Evolutionary conservation across 2,888 invertebrate species (phyloP), one percentile per base, ranked within the genome.

Genomic region (Phania funesta): DNA sequence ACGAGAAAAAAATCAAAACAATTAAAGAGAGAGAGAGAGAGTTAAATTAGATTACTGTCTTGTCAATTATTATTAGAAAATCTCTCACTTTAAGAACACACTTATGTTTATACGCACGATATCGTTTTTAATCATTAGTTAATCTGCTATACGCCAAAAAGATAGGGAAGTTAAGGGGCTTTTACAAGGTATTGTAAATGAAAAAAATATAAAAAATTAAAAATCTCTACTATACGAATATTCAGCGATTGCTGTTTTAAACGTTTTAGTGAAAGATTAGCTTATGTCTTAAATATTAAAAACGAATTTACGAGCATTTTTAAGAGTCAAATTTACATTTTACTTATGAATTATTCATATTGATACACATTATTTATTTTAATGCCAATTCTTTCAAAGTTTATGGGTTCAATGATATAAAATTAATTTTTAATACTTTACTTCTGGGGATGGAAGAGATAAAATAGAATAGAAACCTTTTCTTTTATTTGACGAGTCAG

Each of bases 21-120:
- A 8, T 18, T 9, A 38, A 18, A 3, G n/a, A 20, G 7, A 32
- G 32, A 38, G 24, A 46, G 24, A 48, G 20, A 48, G 29, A 73
- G 11, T 41, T 22, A 44, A 6, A n/a, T 8, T 8, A 71, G 9
- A n/a, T 18, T 38, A 24, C 2, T 16, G 24, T 18, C 9, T 38
- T 60, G 20, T 50, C 38, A 50, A 20, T 71, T 50, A 20, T 20
- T 29, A 41, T 70, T 62, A 16, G 18, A 4, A 29, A 48, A 46
- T 54, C 20, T 26, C n/a, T 50, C 7, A 32, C 2, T 18, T 41
- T 60, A 67, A 74, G 67, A 73, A 18, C 65, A 74, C 64, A 41
- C 65, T 64, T 46, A n/a, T n/a, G n/a, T n/a, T n/a, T n/a, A n/a
- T n/a, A n/a, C n/a, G n/a, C 58, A 50, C 6, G 38, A 46, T 76